Conservation (phyloP, 1,140 invertebrate species). For the Hylaeus anthracinus region DNA sequence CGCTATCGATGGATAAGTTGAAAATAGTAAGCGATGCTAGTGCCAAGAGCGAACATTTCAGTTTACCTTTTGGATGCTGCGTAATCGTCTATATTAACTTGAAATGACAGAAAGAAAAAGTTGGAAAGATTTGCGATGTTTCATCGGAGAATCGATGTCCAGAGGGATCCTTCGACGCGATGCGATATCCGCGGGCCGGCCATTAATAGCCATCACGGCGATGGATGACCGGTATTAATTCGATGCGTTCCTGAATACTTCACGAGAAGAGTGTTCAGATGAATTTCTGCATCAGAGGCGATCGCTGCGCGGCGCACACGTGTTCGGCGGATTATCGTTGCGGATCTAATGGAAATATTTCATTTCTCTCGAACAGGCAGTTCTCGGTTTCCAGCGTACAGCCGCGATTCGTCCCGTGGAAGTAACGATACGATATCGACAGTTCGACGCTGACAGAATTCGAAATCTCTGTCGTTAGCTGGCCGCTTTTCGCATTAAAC, state of each 20-base stretch:
- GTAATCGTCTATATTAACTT: too few species aligned
- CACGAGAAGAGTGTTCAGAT: slow-evolving; percentile 60
- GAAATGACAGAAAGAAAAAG: not conserved
- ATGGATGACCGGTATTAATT: slow-evolving; percentile 68
- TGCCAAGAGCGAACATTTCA: too few species aligned
- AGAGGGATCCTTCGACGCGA: not conserved
- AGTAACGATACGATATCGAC: slow-evolving; percentile 27
- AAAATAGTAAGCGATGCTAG: too few species aligned
- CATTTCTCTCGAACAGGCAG: slow-evolving; percentile 36
- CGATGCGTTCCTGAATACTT: slow-evolving; percentile 63
- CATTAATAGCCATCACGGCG: slow-evolving; percentile 60
- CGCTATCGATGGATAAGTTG: too few species aligned
- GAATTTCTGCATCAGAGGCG: slow-evolving; percentile 57
- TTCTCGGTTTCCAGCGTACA: slow-evolving; percentile 18
- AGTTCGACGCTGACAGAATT: slow-evolving; percentile 47
- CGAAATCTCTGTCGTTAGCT: slow-evolving; percentile 28
- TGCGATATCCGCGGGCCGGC: not conserved
- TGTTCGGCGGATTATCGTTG: slow-evolving; percentile 55
- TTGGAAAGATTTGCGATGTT: not conserved
- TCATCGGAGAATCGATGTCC: not conserved
- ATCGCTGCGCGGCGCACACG: slow-evolving; percentile 25
- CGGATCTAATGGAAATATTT: slow-evolving; percentile 63
- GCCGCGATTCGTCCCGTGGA: slow-evolving; percentile 7
- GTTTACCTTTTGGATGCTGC: too few species aligned
- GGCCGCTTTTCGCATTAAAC: not conserved